Conservation (phyloP, 2,888 invertebrate genomes). For the Sphaeridia pumilis region DNA sequence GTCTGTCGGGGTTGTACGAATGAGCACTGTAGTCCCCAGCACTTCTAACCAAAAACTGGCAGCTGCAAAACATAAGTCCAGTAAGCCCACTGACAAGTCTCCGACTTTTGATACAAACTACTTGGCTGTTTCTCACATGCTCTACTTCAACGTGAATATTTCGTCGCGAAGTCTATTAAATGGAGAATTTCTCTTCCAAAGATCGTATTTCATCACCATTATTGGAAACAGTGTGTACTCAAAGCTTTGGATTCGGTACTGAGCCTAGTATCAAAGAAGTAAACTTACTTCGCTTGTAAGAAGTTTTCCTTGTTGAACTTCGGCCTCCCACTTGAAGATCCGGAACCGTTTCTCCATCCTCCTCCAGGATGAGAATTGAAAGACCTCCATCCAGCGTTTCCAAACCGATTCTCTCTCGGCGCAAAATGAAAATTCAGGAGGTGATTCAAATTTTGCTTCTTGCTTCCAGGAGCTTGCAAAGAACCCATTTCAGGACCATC, state of each 20-base stretch:
- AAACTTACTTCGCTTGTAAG: constrained; percentile 76
- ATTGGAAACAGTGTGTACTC: background rate
- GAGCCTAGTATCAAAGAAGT: constrained; percentile 5
- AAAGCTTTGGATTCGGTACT: background rate
- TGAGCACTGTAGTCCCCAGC: constrained; percentile 67
- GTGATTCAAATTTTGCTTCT: constrained; percentile 86
- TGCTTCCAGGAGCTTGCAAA: constrained; percentile 68
- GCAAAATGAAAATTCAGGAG: constrained; percentile 83
- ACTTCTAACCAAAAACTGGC: constrained; percentile 85
- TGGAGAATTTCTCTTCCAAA: background rate
- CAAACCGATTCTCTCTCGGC: constrained; percentile 44
- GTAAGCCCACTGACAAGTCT: background rate
- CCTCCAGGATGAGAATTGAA: constrained; percentile 30
- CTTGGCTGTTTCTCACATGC: background rate
- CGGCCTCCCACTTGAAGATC: constrained; percentile 42
- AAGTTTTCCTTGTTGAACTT: constrained; percentile 89
- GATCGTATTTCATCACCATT: background rate
- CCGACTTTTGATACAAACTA: background rate
- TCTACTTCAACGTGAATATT: constrained; percentile 1
- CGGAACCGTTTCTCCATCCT: constrained; percentile 19
- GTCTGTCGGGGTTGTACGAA: constrained; percentile 68
- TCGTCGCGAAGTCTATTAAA: background rate
- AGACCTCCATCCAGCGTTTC: constrained; percentile 25
- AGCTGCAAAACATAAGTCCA: constrained; percentile 48
- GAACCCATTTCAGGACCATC: constrained; percentile 51